Conservation (phyloP, 2,797 vertebrate species). For the Cirrhinus mrigala region DNA sequence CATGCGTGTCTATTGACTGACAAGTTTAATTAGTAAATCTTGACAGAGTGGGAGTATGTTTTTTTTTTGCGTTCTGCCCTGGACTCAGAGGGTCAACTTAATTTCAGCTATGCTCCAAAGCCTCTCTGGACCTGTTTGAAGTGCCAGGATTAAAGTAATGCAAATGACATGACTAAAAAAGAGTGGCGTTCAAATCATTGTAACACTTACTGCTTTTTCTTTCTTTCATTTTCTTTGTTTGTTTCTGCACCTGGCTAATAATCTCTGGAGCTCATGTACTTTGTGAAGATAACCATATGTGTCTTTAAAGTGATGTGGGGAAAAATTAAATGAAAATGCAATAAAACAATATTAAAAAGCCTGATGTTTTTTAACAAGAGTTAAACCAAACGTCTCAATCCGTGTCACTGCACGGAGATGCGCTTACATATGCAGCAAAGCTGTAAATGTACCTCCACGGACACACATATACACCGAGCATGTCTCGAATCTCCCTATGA, state of each 20-base stretch:
- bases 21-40: constrained; percentile 64
- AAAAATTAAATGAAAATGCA: constrained; percentile 11
- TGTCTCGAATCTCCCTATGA: constrained; percentile 59
- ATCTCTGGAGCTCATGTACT: constrained; percentile 22
- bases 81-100: constrained; percentile 74
- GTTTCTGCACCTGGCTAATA: constrained; percentile 53
- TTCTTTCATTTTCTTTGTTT: constrained; percentile 23
- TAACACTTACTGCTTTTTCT: neutral
- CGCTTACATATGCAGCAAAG: constrained; percentile 7
- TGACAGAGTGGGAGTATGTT: constrained; percentile 58
- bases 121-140: constrained; percentile 68
- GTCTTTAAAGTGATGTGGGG: constrained; percentile 4
- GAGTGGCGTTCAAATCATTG: neutral
- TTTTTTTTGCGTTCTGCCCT: constrained; percentile 68
- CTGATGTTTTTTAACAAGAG: constrained; percentile 14
- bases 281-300: neutral
- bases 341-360: constrained; percentile 19
- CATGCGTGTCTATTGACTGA: constrained; percentile 51
- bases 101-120: constrained; percentile 71
- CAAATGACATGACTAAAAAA: constrained; percentile 64
- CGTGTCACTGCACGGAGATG: neutral
- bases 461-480: constrained; percentile 34
- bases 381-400: constrained; percentile 29
- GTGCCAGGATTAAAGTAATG: constrained; percentile 69
- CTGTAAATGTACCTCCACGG: constrained; percentile 39